A percentile compares a stretch with the other conserved stretches of the same genome.
These are phyloP conservation scores for Oscheius myriophilus DNA, from an alignment of 2,888 invertebrate genomes.

Conservation along the genomic window DNA sequence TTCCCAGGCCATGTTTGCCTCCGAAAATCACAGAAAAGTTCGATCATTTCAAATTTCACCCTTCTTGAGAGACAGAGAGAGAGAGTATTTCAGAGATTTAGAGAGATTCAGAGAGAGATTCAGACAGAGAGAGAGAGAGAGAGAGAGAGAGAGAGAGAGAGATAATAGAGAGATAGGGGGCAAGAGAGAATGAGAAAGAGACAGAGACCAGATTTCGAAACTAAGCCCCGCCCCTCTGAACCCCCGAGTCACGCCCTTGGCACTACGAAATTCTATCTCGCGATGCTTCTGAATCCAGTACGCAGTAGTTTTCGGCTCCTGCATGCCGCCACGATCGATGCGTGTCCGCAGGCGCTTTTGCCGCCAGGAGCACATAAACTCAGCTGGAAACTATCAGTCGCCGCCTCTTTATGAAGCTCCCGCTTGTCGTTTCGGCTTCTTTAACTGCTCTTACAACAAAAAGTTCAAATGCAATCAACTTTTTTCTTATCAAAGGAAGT, in stretches of 20 bases:
- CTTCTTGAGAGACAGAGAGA: no score
- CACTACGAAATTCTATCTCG: no score
- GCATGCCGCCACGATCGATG: constrained; percentile 20
- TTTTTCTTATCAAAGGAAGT: no score
- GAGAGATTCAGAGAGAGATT: no score
- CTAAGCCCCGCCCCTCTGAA: background rate
- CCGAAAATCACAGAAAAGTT: constrained; percentile 1
- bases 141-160: no score
- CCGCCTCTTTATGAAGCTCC: background rate
- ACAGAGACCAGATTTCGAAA: background rate
- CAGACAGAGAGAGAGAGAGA: no score
- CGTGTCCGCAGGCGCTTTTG: constrained; percentile 18
- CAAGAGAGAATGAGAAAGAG: background rate
- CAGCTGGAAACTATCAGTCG: constrained; percentile 6
- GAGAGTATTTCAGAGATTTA: no score
- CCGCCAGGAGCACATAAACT: constrained; percentile 23
- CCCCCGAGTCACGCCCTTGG: background rate
- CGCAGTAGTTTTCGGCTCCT: no score
- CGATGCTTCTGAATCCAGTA: no score
- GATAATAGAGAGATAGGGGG: no score
- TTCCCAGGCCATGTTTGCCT: background rate
- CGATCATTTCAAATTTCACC: no score
- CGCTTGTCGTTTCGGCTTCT: background rate
- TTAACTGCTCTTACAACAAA: background rate
- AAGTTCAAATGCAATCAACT: no score